Evolutionary conservation across 2,113 vertebrate genomes (phyloP), one percentile per base, ranked within the genome.

Genomic region (Clinocottus analis): DNA sequence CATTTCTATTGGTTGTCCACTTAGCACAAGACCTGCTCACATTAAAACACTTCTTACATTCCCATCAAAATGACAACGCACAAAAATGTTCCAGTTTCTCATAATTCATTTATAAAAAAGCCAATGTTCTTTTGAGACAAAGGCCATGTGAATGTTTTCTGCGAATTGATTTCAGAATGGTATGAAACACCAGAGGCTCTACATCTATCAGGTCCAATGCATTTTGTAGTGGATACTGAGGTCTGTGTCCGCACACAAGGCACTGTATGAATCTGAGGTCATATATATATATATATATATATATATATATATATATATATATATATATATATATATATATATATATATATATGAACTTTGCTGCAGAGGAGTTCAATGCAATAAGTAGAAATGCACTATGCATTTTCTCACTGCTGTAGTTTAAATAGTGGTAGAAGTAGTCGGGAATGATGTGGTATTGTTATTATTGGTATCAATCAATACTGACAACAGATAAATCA

Each of bases 201-300:
- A 0, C 70, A 81, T 76, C 58, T 63, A 86, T 85, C 64, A 51
- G 77, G 47, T 63, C 67, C 49, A 65, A 81, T 66, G 1, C 51
- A 75, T 84, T 84, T 72, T 23, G 51, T 51, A 74, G 63, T 68
- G 31, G 66, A 81, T 65, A 29, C 56, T 23, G 33, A 67, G 55
- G 67, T 84, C 17, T 62, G 33, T 63, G 55, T 43, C 55, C 7
- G n/a, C 35, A 67, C 64, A 43, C 2, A 0, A 59, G 17, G 41
- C 21, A n/a, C 65, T 59, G 33, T 2, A 21, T 12, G 35, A 68
- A n/a, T 35, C 35, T 49, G 37, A 11, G 45, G 1, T 62, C 19
- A 19, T 56, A 41, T n/a, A n/a, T 33, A n/a, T 82, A 14, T n/a
- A n/a, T n/a, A n/a, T n/a, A n/a, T n/a, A n/a, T n/a, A n/a, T n/a